Conservation (phyloP, 1,140 invertebrate species). For the Bombus polaris region DNA sequence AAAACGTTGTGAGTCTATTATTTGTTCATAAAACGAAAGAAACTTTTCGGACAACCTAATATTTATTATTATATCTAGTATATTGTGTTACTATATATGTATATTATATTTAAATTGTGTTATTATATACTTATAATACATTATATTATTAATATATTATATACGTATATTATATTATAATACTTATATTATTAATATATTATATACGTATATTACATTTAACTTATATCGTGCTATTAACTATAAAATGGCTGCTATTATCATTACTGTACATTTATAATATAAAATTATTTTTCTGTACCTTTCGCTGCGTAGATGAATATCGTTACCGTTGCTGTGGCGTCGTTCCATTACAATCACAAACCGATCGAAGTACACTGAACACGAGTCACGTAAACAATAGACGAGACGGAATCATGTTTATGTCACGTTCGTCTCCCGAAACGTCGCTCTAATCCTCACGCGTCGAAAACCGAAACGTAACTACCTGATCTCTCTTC, state of each 20-base stretch:
- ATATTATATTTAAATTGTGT: background rate
- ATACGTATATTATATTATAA: too few relatives aligned
- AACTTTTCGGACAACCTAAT: too few relatives aligned
- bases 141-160: background rate
- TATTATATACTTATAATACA: background rate
- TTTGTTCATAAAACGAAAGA: too few relatives aligned
- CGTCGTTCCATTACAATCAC: background rate
- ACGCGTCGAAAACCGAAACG: background rate
- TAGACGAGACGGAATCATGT: background rate
- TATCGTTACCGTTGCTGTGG: background rate
- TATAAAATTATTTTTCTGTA: background rate
- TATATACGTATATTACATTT: background rate
- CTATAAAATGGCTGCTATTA: background rate
- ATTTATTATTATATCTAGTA: too few relatives aligned
- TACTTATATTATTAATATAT: too few relatives aligned
- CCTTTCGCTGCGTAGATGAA: background rate
- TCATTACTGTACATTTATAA: background rate
- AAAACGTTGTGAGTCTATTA: too few relatives aligned
- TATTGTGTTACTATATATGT: too few relatives aligned
- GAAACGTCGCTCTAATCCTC: background rate
- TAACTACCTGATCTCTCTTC: background rate
- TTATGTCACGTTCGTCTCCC: background rate
- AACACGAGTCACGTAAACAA: conserved; percentile 14
- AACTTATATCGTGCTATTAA: background rate
- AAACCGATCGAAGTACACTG: background rate